A percentile compares a stretch with the other conserved stretches of the same genome.
Conservation (phyloP, 2,113 vertebrate species). For the Gambusia holbrooki region DNA sequence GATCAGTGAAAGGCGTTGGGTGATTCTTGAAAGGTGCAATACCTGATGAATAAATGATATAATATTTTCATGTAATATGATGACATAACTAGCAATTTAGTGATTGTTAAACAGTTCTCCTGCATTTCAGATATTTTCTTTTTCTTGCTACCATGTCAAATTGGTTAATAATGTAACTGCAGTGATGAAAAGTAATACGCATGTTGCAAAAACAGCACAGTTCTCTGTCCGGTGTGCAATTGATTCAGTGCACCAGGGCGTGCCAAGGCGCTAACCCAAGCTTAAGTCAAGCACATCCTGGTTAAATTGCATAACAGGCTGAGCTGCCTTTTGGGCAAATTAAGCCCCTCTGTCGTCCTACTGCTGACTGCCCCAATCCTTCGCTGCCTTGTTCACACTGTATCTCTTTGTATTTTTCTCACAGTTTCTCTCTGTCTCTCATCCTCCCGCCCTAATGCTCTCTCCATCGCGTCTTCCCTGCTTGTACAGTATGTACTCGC, state of each 20-base stretch:
- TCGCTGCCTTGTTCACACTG: constrained; percentile 46
- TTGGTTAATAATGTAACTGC: constrained; percentile 26
- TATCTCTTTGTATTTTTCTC: constrained; percentile 32
- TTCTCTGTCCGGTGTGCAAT: constrained; percentile 54
- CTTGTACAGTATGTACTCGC: constrained; percentile 64
- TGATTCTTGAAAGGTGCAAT: not conserved
- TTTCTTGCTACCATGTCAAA: constrained; percentile 25
- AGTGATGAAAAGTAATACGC: constrained; percentile 38
- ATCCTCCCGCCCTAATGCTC: constrained; percentile 25
- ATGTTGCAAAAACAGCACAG: constrained; percentile 40
- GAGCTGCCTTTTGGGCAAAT: constrained; percentile 70
- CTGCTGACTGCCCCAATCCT: constrained; percentile 62
- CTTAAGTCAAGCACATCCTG: constrained; percentile 68
- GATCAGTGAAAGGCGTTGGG: not conserved
- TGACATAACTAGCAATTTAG: not conserved
- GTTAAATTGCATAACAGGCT: constrained; percentile 74
- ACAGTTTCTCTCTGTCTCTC: constrained; percentile 20
- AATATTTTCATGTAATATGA: not conserved
- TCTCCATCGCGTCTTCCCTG: constrained; percentile 30
- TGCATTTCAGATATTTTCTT: not conserved
- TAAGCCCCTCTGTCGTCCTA: constrained; percentile 64
- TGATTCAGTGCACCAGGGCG: constrained; percentile 61
- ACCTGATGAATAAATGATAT: too few species aligned
- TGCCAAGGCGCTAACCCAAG: constrained; percentile 46
- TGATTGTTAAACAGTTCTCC: not conserved